Conservation (phyloP, 1,140 invertebrate genomes). For the Drosophila kikkawai region DNA sequence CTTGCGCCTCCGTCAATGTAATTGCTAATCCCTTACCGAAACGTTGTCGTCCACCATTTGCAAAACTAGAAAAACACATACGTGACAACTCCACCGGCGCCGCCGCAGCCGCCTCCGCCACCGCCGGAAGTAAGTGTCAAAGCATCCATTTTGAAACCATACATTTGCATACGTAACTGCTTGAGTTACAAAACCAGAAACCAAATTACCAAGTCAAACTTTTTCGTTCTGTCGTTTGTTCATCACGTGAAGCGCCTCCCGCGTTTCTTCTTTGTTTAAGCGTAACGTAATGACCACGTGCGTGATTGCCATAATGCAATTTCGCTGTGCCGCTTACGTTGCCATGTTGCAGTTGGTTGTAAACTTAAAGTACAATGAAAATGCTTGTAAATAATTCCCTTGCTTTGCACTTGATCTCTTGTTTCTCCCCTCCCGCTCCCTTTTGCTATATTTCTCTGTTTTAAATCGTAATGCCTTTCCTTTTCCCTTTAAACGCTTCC, state of each 20-base stretch:
- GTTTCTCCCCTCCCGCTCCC: neutral
- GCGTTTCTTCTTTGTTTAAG: conserved; percentile 57
- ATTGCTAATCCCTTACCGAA: conserved; percentile 31
- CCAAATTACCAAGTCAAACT: conserved; percentile 22
- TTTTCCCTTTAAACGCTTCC: conserved; percentile 9
- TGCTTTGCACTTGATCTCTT: conserved; percentile 67
- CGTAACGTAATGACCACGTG: conserved; percentile 73
- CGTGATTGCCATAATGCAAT: conserved; percentile 60
- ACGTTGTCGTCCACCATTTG: conserved; percentile 42
- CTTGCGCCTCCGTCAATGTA: conserved; percentile 46
- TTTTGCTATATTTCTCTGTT: conserved; percentile 24
- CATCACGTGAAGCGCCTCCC: conserved; percentile 55
- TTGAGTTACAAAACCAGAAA: conserved; percentile 21
- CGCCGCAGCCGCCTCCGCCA: conserved; percentile 73
- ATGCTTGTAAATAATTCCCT: conserved; percentile 84
- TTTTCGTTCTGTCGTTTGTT: conserved; percentile 59
- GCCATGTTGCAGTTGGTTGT: conserved; percentile 79
- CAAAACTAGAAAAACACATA: conserved; percentile 81
- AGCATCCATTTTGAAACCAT: conserved; percentile 44
- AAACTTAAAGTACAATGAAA: conserved; percentile 84
- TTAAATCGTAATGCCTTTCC: neutral
- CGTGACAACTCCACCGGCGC: conserved; percentile 75
- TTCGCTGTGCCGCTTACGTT: conserved; percentile 74
- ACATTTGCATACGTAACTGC: conserved; percentile 39
- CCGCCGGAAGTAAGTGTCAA: conserved; percentile 81